Conservation (phyloP, 2,797 vertebrate species). For the Buphagus erythrorhynchus region DNA sequence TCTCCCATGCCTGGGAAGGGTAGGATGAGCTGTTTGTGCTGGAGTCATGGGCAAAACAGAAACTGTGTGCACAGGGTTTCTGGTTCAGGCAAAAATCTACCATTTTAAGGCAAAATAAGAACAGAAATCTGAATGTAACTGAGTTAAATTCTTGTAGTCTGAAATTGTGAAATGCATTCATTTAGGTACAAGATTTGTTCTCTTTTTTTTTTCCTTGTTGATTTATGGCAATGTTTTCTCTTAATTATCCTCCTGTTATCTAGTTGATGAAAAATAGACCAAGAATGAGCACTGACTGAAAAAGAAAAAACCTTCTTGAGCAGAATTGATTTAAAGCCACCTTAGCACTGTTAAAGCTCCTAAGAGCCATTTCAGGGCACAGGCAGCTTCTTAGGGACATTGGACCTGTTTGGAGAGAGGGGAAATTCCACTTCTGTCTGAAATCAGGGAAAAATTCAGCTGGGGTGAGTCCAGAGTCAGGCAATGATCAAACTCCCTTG, state of each 20-base stretch:
- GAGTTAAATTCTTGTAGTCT: neutral
- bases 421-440: neutral
- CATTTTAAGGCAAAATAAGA: neutral
- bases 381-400: neutral
- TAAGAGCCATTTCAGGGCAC: neutral
- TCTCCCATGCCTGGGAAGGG: neutral
- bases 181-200: neutral
- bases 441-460: neutral
- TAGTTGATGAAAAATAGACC: neutral
- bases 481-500: neutral
- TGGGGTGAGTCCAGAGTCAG: neutral
- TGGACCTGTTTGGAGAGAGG: neutral
- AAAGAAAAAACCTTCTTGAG: neutral
- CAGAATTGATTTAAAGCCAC: neutral
- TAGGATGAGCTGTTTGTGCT: neutral
- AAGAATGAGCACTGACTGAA: neutral
- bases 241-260: neutral
- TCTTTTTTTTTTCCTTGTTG: neutral
- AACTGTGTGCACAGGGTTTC: neutral
- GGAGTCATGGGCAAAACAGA: neutral
- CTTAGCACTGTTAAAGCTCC: neutral
- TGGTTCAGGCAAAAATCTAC: neutral
- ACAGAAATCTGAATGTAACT: neutral
- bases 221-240: neutral
- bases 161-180: neutral